Evolutionary conservation across 1,140 invertebrate species (phyloP), one percentile per base, ranked within the genome.

Genomic region (Globodera rostochiensis): DNA sequence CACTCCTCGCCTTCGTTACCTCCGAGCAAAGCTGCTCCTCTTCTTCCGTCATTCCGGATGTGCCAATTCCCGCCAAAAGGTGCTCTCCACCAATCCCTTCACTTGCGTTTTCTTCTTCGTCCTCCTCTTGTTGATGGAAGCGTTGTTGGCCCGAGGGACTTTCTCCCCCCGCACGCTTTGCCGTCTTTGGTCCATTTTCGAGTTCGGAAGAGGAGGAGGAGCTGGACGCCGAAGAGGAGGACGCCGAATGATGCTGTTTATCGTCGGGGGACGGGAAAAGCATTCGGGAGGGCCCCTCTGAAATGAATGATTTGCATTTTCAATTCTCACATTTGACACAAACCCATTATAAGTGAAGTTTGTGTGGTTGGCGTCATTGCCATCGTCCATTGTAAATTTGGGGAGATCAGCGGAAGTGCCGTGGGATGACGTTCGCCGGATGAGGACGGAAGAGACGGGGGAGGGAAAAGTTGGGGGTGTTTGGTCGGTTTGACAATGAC

Each of bases 1-100:
- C 73, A 46, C 19, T 80, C 69, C 74, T 71, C 79, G 71, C n/a
- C 49, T 77, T 50, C 73, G 53, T 46, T 66, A 53, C 47, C 85
- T 46, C 47, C 50, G 60, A 83, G 60, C 75, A 77, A 60, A 57
- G 85, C 70, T 47, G 71, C 15, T 50, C 57, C 66, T 69, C 70
- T 21, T 25, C 84, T 45, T 83, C 80, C 70, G 69, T 60, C 74
- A 74, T 47, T 45, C 45, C 78, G 45, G 21, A 60, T 49, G 66
- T 67, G 67, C 45, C 47, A 45, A 57, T 53, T 21, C 36, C 69
- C 8, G 53, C 80, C 79, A 53, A 64, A 64, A 64, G 13, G 57
- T 19, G 13, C 19, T 15, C 57, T 11, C 57, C 15, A 15, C 19
- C 13, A 3, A 19, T 13, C 11, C 57, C 15, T 15, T 64, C 57